Conservation (phyloP, 1,140 invertebrate species). For the Drosophila ohnishii region DNA sequence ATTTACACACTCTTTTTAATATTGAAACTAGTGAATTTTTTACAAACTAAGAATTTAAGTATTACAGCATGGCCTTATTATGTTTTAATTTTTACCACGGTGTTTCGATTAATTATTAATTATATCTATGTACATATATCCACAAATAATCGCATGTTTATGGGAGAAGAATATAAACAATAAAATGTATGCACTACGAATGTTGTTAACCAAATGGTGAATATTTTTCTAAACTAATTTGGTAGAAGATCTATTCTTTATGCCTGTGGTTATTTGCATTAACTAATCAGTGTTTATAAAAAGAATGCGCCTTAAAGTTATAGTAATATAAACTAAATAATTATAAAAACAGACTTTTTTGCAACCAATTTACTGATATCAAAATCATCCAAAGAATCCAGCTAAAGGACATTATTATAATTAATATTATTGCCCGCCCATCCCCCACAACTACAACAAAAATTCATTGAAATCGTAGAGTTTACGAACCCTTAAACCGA, state of each 20-base stretch:
- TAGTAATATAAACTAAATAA: neutral
- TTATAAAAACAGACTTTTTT: neutral
- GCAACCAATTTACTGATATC: neutral
- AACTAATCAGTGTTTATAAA: neutral
- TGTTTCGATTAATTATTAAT: slow-evolving; percentile 10
- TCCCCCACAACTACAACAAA: neutral
- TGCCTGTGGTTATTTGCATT: neutral
- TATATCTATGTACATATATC: slow-evolving; percentile 12
- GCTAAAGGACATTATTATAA: slow-evolving; percentile 8
- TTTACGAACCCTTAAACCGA: slow-evolving; percentile 6
- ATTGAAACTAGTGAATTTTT: neutral
- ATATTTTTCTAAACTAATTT: slow-evolving; percentile 16
- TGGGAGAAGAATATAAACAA: slow-evolving; percentile 12
- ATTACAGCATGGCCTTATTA: slow-evolving; percentile 9
- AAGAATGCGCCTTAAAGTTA: neutral
- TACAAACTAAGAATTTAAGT: slow-evolving; percentile 7
- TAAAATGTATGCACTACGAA: slow-evolving; percentile 20
- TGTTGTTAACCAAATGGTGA: slow-evolving; percentile 1
- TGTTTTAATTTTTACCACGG: neutral
- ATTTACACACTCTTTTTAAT: slow-evolving; percentile 8
- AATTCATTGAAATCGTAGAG: slow-evolving; percentile 14
- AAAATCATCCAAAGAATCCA: slow-evolving; percentile 4
- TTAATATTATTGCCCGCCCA: slow-evolving; percentile 4
- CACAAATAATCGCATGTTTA: slow-evolving; percentile 33
- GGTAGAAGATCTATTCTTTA: neutral